Evolutionary conservation across 2,888 invertebrate species (phyloP), one percentile per base, ranked within the genome.

Genomic region (Dioctria rufipes): DNA sequence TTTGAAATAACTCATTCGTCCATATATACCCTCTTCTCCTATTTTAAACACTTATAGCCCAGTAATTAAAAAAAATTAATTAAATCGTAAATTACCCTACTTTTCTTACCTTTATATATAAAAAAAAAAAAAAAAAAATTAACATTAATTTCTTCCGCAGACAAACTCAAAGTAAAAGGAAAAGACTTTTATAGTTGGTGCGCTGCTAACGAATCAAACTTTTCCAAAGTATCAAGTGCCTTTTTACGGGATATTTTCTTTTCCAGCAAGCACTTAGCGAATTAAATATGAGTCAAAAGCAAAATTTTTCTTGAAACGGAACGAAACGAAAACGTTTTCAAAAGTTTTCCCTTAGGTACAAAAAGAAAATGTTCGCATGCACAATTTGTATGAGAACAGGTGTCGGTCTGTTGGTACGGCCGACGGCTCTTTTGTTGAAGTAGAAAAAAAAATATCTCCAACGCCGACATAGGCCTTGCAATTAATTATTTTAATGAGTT

Each of bases 401-500:
- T 46, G 46, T 8, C 5, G 8, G 54, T 25, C 25, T 25, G 25
- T 25, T 25, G 25, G 25, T 25, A 25, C 25, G 25, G 25, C 25
- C 25, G 25, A 25, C 25, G 25, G 25, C 25, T 11, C 54, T 54
- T 54, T 54, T 6, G 49, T 54, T 54, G 4, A 3, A 25, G 25
- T 25, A 25, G 25, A 25, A 25, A 25, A 25, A 25, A 25, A 25
- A 25, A 25, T 25, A 1, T 25, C 25, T 25, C 2, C 25, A 25
- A 25, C 25, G 2, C 25, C 25, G 25, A 25, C 25, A 25, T 25
- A 25, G 25, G 54, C n/a, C 4, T 54, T 54, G 54, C 54, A 54
- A n/a, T 54, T 54, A 54, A 54, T 54, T n/a, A 54, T 11, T 54
- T 54, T 54, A 54, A 54, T 4, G 54, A 54, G 54, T 54, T 54